A percentile compares a stretch with the other conserved stretches of the same genome.
Conservation (phyloP, 37 sponge, comb jelly and placozoan genomes). For the Cliona cf. orientalis region DNA sequence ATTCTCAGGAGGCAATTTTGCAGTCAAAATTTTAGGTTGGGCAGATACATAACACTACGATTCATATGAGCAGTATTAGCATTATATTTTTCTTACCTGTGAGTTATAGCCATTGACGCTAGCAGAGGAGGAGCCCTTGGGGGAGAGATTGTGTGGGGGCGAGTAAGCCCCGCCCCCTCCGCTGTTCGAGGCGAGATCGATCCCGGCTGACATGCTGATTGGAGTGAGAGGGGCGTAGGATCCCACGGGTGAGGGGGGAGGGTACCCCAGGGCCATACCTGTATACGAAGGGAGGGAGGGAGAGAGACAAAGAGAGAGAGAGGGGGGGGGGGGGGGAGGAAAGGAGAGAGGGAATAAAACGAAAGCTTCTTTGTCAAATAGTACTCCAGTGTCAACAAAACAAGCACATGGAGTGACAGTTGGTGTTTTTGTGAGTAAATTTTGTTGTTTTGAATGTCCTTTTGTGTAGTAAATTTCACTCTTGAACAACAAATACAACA, state of each 20-base stretch:
- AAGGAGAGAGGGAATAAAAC: neutral
- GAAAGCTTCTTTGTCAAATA: neutral
- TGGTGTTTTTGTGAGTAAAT: no score
- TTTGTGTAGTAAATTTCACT: no score
- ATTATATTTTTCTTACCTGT: slow-evolving; percentile 36
- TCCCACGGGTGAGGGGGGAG: slow-evolving; percentile 24
- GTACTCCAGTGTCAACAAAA: no score
- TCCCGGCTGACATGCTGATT: neutral
- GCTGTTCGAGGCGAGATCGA: neutral
- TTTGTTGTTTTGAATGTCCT: no score
- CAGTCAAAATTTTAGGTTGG: no score
- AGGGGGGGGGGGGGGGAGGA: neutral
- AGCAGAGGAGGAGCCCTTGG: slow-evolving; percentile 23
- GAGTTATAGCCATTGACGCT: slow-evolving; percentile 23
- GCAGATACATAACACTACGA: no score
- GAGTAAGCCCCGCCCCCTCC: neutral
- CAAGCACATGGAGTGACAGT: no score
- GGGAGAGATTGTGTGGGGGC: slow-evolving; percentile 45
- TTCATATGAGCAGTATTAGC: neutral
- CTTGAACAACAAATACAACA: no score
- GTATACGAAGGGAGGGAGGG: slow-evolving; percentile 2
- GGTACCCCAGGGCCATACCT: neutral
- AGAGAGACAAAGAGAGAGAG: neutral
- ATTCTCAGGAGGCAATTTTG: no score
- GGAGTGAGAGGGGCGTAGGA: slow-evolving; percentile 19